A percentile compares a stretch with the other conserved stretches of the same genome.
These are phyloP conservation scores for Etheostoma cragini DNA, from an alignment of 2,113 vertebrate genomes.

Conservation along the genomic window DNA sequence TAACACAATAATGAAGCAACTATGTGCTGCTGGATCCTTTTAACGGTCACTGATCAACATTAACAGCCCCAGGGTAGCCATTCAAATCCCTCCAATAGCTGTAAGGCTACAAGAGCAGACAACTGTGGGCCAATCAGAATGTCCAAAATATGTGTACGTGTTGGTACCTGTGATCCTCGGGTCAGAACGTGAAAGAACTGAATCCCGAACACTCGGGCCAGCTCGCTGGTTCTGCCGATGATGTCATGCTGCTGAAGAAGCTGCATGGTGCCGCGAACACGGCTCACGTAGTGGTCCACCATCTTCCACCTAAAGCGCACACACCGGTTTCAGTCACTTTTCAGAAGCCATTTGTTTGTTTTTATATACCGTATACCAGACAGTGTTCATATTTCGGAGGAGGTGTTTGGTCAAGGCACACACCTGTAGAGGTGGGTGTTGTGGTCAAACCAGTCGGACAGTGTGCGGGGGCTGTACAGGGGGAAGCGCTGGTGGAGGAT, in stretches of 20 bases:
- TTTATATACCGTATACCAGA: no score
- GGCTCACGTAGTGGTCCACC: slow-evolving; percentile 94
- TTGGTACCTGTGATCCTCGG: slow-evolving; percentile 89
- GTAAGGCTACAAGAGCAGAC: no score
- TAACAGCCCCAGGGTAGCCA: neutral
- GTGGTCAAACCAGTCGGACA: slow-evolving; percentile 99
- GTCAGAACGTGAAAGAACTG: slow-evolving; percentile 98
- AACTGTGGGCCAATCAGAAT: neutral
- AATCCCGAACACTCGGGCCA: slow-evolving; percentile 97
- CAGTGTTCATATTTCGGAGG: neutral
- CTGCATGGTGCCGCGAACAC: slow-evolving; percentile 90
- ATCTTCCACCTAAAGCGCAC: slow-evolving; percentile 91
- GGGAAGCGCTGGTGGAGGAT: slow-evolving; percentile 97
- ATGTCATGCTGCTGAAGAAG: slow-evolving; percentile 93
- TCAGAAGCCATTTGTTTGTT: neutral
- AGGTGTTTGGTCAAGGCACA: neutral
- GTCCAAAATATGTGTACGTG: neutral
- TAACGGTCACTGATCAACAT: neutral
- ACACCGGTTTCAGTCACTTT: neutral
- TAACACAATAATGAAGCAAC: no score
- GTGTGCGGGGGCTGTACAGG: slow-evolving; percentile 90
- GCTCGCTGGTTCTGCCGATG: slow-evolving; percentile 96
- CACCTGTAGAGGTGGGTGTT: slow-evolving; percentile 94
- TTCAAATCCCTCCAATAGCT: no score
- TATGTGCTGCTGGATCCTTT: neutral